A percentile compares a stretch with the other conserved stretches of the same genome.
phyloP scores from a whole-genome alignment of 1,140 invertebrate genomes.

The Apis laboriosa region DNA sequence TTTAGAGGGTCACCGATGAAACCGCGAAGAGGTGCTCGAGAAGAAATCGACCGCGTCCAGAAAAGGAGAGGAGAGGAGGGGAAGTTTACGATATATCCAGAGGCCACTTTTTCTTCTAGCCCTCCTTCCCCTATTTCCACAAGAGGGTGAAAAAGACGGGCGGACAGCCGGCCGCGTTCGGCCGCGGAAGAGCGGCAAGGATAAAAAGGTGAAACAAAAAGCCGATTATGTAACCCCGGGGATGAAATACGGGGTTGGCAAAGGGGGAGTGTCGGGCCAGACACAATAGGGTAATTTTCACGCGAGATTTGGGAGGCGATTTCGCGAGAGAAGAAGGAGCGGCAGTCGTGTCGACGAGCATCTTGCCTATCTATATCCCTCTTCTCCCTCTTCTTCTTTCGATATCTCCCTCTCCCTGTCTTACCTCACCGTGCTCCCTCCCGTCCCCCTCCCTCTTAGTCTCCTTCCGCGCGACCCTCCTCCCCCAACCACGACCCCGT shows the following conservation, averaged over 20 bases:
- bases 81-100: conserved; percentile 63
- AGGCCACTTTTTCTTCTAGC: conserved; percentile 52
- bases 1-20: conserved; percentile 49
- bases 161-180: no score
- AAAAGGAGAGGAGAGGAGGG: background rate
- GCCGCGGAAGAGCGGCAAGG: conserved; percentile 43
- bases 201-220: conserved; percentile 81
- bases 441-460: background rate
- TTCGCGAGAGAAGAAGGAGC: conserved; percentile 72
- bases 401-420: background rate
- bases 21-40: conserved; percentile 54
- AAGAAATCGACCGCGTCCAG: conserved; percentile 65
- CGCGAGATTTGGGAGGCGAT: conserved; percentile 81
- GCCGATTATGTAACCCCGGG: conserved; percentile 79
- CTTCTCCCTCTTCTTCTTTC: conserved; percentile 24
- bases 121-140: background rate
- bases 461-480: background rate
- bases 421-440: background rate
- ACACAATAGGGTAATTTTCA: conserved; percentile 81
- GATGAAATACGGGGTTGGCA: conserved; percentile 73
- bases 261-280: conserved; percentile 45
- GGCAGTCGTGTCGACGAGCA: background rate
- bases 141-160: no score
- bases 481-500: conserved; percentile 41
- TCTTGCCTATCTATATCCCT: conserved; percentile 31